Base-by-base conservation (phyloP, 2,888 invertebrate genomes). In the Parochlus steinenii region DNA sequence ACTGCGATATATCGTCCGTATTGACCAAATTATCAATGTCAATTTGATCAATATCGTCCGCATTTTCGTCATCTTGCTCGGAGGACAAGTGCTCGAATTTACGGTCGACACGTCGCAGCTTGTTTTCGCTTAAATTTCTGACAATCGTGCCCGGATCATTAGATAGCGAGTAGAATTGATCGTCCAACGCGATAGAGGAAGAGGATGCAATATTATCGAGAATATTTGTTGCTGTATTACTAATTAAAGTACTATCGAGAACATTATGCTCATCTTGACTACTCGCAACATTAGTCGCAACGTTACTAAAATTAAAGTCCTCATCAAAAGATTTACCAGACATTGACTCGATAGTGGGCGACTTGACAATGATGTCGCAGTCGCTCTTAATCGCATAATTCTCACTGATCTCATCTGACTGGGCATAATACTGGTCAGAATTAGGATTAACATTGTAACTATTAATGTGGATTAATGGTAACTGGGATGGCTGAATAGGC, bases 291-390 rank as follows among this genome's bases (percentile, higher is more conserved):
- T 32, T 38, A 52, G 36, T 55, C 56, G 51, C 51, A 41, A 51
- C 52, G 47, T 55, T 56, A 45, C 54, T 47, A 51, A 54, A 56
- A 28, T 22, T 28, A 6, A 26, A 24, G n/a, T 34, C 22, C 44
- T 56, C 56, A 47, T 58, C 56, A 43, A 56, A 56, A 40, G 55
- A 56, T 49, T 53, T 56, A 40, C 58, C 56, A 31, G 58, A 56
- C 48, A 56, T 53, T 43, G 57, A 56, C 45, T 57, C 56, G 47
- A 56, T 54, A 33, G 56, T 56, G 42, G 57, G 56, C 42, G 55
- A 55, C 46, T 56, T 56, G 40, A 55, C 50, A 38, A 56, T 52
- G 41, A 57, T 51, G 44, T 56, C 56, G 44, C 55, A 57, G 43
- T 56, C 56, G 44, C 57, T 56, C 41, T 56, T 57, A 18, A 57